Percentiles rank a stretch among this genome's conserved stretches.
These are phyloP conservation scores for Lampropteryx suffumata DNA, from an alignment of 2,888 invertebrate species.

Conservation along the genomic window DNA sequence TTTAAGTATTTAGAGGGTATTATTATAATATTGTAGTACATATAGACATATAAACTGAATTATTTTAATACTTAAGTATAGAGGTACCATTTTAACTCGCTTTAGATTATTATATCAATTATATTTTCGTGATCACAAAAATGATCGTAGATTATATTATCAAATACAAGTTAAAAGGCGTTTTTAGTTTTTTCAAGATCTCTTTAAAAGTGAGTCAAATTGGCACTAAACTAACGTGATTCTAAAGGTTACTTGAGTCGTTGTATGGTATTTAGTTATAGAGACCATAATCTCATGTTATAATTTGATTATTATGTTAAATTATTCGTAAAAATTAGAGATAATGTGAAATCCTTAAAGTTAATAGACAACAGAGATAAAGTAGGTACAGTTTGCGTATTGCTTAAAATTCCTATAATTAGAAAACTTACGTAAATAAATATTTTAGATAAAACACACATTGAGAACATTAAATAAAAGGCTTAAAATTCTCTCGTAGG, in stretches of 20 bases:
- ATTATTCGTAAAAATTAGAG: slow-evolving; percentile 16
- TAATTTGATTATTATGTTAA: slow-evolving; percentile 14
- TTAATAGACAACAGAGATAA: slow-evolving; percentile 18
- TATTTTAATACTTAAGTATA: slow-evolving; percentile 33
- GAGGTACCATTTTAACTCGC: slow-evolving; percentile 45
- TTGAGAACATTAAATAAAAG: slow-evolving; percentile 46
- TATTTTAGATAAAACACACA: slow-evolving; percentile 41
- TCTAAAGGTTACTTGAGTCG: slow-evolving; percentile 32
- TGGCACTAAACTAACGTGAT: slow-evolving; percentile 32
- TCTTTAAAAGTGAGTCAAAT: slow-evolving; percentile 48
- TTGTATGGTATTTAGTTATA: slow-evolving; percentile 33
- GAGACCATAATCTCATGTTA: slow-evolving; percentile 17
- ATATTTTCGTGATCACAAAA: slow-evolving; percentile 46
- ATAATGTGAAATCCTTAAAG: slow-evolving; percentile 17
- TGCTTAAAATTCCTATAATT: slow-evolving; percentile 66
- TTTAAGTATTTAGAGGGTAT: slow-evolving; percentile 7
- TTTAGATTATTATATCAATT: slow-evolving; percentile 34
- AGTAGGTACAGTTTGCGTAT: slow-evolving; percentile 43
- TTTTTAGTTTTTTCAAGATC: slow-evolving; percentile 42
- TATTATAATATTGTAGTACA: slow-evolving; percentile 8
- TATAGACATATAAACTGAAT: slow-evolving; percentile 26
- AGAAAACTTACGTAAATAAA: slow-evolving; percentile 45
- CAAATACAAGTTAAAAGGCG: slow-evolving; percentile 48
- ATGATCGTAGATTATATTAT: slow-evolving; percentile 41
- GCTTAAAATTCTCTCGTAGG: slow-evolving; percentile 51